Conservation (phyloP, 2,797 vertebrate species). For the Myiotriccus ornatus region DNA sequence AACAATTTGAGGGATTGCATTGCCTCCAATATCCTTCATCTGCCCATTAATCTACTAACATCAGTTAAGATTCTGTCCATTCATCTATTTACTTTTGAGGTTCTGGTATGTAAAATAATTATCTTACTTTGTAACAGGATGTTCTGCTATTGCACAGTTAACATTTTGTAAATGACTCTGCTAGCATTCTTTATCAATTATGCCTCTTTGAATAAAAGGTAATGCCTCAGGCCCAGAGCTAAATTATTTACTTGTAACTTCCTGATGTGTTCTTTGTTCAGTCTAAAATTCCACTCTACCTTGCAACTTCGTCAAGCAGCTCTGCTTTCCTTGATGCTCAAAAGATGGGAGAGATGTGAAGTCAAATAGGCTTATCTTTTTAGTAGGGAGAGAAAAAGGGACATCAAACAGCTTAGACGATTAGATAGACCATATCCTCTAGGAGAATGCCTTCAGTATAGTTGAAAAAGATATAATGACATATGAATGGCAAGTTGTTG, state of each 20-base stretch:
- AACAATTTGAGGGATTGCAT: neutral
- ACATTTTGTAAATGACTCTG: constrained; percentile 60
- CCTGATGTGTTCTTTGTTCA: constrained; percentile 52
- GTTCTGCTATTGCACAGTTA: constrained; percentile 44
- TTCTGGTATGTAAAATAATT: constrained; percentile 56
- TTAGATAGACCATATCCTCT: neutral
- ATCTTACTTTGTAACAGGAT: constrained; percentile 54
- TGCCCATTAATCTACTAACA: constrained; percentile 33
- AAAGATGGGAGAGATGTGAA: neutral
- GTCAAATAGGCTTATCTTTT: neutral
- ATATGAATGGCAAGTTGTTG: neutral
- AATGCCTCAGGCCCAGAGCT: constrained; percentile 41
- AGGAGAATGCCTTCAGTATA: neutral
- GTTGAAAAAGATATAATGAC: neutral
- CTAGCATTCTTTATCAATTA: constrained; percentile 56
- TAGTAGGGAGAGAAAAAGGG: neutral
- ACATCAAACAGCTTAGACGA: neutral
- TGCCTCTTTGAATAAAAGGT: constrained; percentile 51
- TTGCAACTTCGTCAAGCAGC: neutral
- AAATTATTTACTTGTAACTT: constrained; percentile 58
- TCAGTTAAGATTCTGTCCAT: constrained; percentile 18
- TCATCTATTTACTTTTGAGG: constrained; percentile 55
- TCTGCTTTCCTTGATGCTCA: constrained; percentile 23
- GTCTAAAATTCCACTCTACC: constrained; percentile 25
- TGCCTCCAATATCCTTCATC: constrained; percentile 7